phyloP scores from a whole-genome alignment of 2,113 vertebrate species.

The Columba janthina region DNA sequence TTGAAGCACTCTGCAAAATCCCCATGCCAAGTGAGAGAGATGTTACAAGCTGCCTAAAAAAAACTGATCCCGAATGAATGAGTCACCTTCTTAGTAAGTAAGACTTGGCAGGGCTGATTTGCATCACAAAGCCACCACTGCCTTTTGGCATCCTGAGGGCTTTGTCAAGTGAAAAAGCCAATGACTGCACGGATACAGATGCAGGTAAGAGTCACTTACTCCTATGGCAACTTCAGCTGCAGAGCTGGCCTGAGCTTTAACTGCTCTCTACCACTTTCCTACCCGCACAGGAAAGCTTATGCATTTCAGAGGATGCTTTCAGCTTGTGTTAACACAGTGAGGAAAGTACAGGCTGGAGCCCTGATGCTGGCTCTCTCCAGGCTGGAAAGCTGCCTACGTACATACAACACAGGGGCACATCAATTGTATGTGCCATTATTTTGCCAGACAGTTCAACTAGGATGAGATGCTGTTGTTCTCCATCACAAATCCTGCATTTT shows the following conservation, averaged over 20 bases:
- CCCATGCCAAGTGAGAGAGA: not conserved
- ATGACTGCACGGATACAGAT: not conserved
- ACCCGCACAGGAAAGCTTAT: not conserved
- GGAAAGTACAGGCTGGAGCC: not conserved
- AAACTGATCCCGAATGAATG: not conserved
- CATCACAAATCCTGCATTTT: not conserved
- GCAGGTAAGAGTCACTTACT: not conserved
- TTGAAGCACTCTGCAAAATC: not conserved
- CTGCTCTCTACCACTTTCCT: not conserved
- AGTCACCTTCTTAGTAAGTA: not conserved
- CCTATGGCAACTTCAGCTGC: not conserved
- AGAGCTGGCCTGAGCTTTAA: not conserved
- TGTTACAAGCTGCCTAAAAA: not conserved
- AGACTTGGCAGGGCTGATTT: conserved; percentile 8
- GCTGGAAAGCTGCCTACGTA: not conserved
- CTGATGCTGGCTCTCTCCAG: not conserved
- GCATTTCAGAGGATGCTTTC: not conserved
- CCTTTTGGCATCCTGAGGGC: not conserved
- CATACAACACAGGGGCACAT: not conserved
- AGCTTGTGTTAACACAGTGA: not conserved
- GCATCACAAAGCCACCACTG: conserved; percentile 3
- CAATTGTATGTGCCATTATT: accelerated
- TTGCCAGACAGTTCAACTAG: not conserved
- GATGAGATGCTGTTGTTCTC: not conserved
- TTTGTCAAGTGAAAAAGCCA: not conserved